Evolutionary conservation across 2,113 vertebrate genomes (phyloP).

Genomic region (Octodon degus): DNA sequence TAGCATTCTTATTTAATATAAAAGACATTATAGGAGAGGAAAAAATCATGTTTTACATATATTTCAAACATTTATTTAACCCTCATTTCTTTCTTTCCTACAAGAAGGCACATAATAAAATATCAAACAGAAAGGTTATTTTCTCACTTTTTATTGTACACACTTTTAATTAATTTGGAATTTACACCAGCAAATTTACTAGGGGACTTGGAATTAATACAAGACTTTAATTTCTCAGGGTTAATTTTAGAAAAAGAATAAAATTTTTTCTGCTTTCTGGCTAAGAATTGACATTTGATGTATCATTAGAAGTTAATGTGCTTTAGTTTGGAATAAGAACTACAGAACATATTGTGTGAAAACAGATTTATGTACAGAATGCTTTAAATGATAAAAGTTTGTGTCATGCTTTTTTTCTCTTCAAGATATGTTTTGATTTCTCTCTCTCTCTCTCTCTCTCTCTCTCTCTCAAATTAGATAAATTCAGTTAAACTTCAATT

Average conservation of each 20-base stretch:
- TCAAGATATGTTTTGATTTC: conserved; percentile 41
- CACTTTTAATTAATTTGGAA: not conserved
- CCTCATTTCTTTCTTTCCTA: not conserved
- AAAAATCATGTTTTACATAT: not conserved
- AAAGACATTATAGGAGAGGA: not conserved
- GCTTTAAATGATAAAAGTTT: conserved; percentile 38
- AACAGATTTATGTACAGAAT: conserved; percentile 60
- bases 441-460: not conserved
- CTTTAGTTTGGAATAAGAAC: conserved; percentile 66
- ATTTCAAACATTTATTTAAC: not conserved
- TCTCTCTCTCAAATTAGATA: not conserved
- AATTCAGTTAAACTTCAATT: not conserved
- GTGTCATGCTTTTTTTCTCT: not conserved
- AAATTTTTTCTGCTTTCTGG: conserved; percentile 1
- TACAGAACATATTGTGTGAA: conserved; percentile 65
- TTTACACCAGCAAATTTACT: conserved; percentile 4
- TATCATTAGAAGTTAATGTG: conserved; percentile 64
- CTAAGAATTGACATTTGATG: conserved; percentile 61
- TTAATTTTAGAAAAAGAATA: conserved; percentile 58
- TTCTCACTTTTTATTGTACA: not conserved
- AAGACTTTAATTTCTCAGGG: conserved; percentile 33
- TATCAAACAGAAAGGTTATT: not conserved
- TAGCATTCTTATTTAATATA: not conserved
- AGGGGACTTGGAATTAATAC: conserved; percentile 12
- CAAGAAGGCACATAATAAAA: not conserved